Evolutionary conservation across 1,140 invertebrate genomes (phyloP).

Genomic region (Diuraphis noxia): DNA sequence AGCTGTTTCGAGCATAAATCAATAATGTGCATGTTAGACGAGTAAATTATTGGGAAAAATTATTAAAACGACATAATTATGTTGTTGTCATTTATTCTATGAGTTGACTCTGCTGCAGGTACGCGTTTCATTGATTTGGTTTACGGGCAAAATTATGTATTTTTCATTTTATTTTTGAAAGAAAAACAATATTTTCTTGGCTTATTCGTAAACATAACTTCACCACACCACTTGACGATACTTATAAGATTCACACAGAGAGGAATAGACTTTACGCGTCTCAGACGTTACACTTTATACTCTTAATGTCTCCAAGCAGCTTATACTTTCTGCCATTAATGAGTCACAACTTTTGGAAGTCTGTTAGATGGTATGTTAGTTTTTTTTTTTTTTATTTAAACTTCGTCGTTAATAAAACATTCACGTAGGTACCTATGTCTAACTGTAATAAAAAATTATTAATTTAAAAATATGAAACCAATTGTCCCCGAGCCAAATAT

Average conservation of each 20-base stretch:
- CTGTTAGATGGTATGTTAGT: background rate
- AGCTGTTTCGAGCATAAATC: no score
- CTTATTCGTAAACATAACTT: background rate
- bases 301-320: background rate
- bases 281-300: background rate
- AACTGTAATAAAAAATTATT: no score
- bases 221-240: background rate
- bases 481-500: background rate
- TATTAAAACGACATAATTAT: no score
- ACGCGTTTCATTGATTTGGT: background rate
- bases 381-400: slow-evolving; percentile 9
- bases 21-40: no score
- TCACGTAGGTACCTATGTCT: background rate
- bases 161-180: background rate
- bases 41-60: no score
- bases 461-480: slow-evolving; percentile 6
- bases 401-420: background rate
- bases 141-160: background rate
- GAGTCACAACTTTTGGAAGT: background rate
- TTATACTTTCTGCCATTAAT: background rate
- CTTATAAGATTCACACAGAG: background rate
- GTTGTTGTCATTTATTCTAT: no score
- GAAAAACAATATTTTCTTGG: background rate
- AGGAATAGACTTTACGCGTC: background rate
- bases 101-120: no score